These are phyloP conservation scores for Xyliphius kryptos DNA, from an alignment of 2,113 vertebrate genomes.

Conservation along the genomic window DNA sequence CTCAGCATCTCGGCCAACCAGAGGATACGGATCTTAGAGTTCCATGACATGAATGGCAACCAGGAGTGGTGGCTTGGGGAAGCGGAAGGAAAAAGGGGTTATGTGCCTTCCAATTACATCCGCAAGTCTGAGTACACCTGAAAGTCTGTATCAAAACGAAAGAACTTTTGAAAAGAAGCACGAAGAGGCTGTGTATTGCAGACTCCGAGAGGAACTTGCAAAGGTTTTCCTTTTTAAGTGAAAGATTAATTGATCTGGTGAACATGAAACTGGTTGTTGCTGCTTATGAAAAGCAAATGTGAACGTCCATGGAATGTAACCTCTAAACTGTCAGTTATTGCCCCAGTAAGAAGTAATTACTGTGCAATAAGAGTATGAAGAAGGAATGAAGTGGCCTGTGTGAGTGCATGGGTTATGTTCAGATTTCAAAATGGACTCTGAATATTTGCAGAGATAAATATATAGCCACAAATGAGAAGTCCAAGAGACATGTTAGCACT, in stretches of 20 bases:
- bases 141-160: constrained; percentile 47
- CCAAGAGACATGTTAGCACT: constrained; percentile 18
- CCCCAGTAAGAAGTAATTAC: not conserved
- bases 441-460: constrained; percentile 5
- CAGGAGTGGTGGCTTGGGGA: constrained; percentile 96
- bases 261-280: too few species aligned
- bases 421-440: constrained; percentile 14
- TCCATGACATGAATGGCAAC: constrained; percentile 90
- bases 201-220: too few species aligned
- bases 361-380: constrained; percentile 42
- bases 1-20: constrained; percentile 88
- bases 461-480: not conserved
- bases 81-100: constrained; percentile 75
- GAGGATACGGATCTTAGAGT: constrained; percentile 84
- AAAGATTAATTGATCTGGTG: too few species aligned
- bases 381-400: constrained; percentile 40
- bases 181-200: too few species aligned
- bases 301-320: too few species aligned
- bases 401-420: constrained; percentile 27
- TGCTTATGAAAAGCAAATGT: too few species aligned
- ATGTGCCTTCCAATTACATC: constrained; percentile 95
- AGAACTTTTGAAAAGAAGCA: not conserved
- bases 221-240: too few species aligned
- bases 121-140: constrained; percentile 96
- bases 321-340: too few species aligned